Evolutionary conservation across 2,888 invertebrate species (phyloP).

Genomic region (Lithophane ornitopus): DNA sequence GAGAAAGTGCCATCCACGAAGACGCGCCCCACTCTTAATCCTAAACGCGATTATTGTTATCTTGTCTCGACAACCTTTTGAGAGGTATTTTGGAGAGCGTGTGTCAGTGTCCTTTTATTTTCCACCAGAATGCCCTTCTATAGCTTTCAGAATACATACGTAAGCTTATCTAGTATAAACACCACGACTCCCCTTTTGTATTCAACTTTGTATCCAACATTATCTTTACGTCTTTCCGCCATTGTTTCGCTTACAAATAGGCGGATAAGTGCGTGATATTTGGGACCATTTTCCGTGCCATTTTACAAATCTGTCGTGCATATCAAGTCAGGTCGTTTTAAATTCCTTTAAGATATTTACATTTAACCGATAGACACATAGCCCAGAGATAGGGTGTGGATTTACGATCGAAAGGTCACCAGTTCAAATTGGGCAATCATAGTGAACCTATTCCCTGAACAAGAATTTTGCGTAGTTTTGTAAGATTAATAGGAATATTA

Average conservation of each 20-base stretch:
- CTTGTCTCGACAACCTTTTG: neutral
- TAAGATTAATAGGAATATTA: slow-evolving; percentile 58
- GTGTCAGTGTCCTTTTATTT: neutral
- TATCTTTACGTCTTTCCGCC: slow-evolving; percentile 41
- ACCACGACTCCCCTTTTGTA: slow-evolving; percentile 24
- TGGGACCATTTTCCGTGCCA: slow-evolving; percentile 56
- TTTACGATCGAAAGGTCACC: slow-evolving; percentile 66
- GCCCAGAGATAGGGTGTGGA: slow-evolving; percentile 64
- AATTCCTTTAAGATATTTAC: slow-evolving; percentile 66
- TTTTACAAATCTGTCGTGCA: slow-evolving; percentile 66
- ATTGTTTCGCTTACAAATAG: slow-evolving; percentile 56
- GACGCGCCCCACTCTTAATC: too few species aligned
- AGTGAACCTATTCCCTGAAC: slow-evolving; percentile 60
- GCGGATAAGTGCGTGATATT: slow-evolving; percentile 56
- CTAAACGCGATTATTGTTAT: too few species aligned
- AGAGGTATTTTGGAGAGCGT: neutral
- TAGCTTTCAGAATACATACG: slow-evolving; percentile 15
- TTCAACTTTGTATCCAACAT: slow-evolving; percentile 37
- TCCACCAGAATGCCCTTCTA: neutral
- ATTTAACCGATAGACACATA: slow-evolving; percentile 60
- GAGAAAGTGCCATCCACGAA: too few species aligned
- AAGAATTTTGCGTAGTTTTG: slow-evolving; percentile 62
- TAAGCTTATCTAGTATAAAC: slow-evolving; percentile 20
- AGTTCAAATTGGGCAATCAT: slow-evolving; percentile 66
- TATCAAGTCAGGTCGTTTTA: slow-evolving; percentile 59